Conservation (phyloP, 2,113 vertebrate genomes). For the Lutjanus erythropterus region DNA sequence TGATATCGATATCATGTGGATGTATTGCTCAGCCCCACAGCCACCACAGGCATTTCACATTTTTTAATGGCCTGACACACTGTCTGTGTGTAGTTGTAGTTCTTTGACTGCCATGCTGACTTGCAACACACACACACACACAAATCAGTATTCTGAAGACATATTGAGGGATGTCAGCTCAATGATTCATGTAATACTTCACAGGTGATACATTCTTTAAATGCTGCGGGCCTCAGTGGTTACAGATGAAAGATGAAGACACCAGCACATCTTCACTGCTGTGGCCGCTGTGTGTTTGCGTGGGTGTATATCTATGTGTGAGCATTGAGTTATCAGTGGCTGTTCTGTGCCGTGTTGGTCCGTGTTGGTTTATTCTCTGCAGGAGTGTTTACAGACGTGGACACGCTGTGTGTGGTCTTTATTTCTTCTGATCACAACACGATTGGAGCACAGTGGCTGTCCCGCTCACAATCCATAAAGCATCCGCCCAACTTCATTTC, state of each 20-base stretch:
- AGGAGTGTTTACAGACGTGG: constrained; percentile 48
- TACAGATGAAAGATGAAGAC: constrained; percentile 45
- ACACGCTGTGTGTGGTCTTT: constrained; percentile 52
- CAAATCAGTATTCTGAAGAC: constrained; percentile 8
- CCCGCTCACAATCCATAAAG: constrained; percentile 41
- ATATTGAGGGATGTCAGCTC: constrained; percentile 46
- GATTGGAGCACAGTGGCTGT: constrained; percentile 42
- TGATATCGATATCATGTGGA: no score
- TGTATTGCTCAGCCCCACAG: no score
- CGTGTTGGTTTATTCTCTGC: constrained; percentile 9
- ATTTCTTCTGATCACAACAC: constrained; percentile 66
- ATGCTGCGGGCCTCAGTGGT: constrained; percentile 23
- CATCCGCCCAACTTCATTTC: constrained; percentile 13
- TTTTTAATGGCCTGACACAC: constrained; percentile 5
- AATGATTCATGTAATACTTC: constrained; percentile 47
- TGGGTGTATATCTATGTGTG: background rate
- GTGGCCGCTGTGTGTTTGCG: constrained; percentile 4
- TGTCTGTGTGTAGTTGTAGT: constrained; percentile 1
- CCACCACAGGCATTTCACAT: background rate
- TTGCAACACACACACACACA: background rate
- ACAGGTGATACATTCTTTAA: constrained; percentile 28
- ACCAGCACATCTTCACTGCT: background rate
- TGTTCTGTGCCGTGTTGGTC: constrained; percentile 8
- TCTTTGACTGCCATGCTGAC: constrained; percentile 1
- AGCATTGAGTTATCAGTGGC: constrained; percentile 26